Conservation (phyloP, 64 coral and sea anemone genomes). For the Stichodactyla helianthus region DNA sequence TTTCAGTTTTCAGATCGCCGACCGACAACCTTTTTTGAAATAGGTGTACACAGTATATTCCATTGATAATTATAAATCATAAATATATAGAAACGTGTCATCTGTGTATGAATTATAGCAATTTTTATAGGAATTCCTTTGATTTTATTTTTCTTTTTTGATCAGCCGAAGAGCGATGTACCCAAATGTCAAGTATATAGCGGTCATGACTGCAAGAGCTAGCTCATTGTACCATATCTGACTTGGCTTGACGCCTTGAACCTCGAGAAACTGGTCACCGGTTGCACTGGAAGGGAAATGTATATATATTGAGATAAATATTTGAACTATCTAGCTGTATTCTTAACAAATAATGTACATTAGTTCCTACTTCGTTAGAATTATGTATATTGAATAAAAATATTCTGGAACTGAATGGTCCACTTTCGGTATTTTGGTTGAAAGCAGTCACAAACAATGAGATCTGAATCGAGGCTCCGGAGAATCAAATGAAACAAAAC, state of each 20-base stretch:
- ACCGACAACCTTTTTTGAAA: too few species aligned
- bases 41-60: too few species aligned
- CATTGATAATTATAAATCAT: too few species aligned
- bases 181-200: constrained; percentile 35
- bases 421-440: neutral
- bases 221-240: constrained; percentile 88
- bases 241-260: constrained; percentile 48
- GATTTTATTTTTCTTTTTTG: constrained; percentile 80
- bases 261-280: constrained; percentile 60
- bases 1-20: too few species aligned
- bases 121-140: neutral
- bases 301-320: neutral
- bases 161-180: constrained; percentile 75
- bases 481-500: neutral
- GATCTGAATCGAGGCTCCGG: too few species aligned
- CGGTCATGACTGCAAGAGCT: constrained; percentile 55
- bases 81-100: too few species aligned
- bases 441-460: neutral
- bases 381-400: too few species aligned
- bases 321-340: too few species aligned
- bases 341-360: too few species aligned
- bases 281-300: constrained; percentile 26
- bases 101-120: neutral
- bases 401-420: neutral
- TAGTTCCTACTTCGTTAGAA: too few species aligned